These are phyloP conservation scores for Ceratoteleas bidentatus DNA, from an alignment of 1,140 invertebrate species.

Conservation along the genomic window DNA sequence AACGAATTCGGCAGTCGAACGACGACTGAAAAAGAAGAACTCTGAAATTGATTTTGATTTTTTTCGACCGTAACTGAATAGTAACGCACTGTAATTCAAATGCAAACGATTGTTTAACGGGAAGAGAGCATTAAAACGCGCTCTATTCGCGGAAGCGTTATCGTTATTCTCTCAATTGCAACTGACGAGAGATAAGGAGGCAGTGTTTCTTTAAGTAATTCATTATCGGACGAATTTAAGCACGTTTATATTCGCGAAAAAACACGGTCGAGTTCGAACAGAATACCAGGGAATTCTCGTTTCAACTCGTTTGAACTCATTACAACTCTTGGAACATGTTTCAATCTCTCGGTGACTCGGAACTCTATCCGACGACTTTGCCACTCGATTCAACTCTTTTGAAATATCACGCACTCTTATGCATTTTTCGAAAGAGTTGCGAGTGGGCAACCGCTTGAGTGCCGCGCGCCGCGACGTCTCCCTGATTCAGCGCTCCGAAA, in stretches of 20 bases:
- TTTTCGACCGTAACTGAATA: conserved; percentile 25
- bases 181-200: conserved; percentile 14
- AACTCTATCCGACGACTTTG: no score
- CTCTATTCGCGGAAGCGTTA: conserved; percentile 17
- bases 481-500: no score
- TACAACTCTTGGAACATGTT: no score
- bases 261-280: no score
- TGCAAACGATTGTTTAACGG: conserved; percentile 24
- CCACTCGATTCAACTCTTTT: no score
- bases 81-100: conserved; percentile 6
- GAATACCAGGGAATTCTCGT: no score
- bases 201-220: conserved; percentile 18
- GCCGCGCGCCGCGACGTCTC: no score
- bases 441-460: no score
- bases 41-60: conserved; percentile 30
- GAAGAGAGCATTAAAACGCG: conserved; percentile 8
- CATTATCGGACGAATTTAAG: conserved; percentile 19
- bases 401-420: no score
- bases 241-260: conserved; percentile 36
- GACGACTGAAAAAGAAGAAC: background rate
- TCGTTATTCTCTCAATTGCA: conserved; percentile 28
- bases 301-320: no score
- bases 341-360: no score
- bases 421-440: no score
- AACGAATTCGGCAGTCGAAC: conserved; percentile 9